Conservation (phyloP, 2,888 invertebrate genomes). For the Idaea biselata region DNA sequence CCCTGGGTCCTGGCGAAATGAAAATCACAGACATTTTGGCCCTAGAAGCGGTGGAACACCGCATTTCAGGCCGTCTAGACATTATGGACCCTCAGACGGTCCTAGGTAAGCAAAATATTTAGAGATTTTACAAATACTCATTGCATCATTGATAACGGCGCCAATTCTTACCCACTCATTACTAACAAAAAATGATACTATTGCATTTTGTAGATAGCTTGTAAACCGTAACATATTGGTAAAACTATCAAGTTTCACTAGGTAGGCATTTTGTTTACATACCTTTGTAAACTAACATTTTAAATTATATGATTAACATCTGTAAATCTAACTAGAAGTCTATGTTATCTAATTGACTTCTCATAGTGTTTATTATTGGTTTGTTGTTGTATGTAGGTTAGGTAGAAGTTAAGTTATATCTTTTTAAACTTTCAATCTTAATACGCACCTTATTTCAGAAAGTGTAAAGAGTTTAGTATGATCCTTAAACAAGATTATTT, state of each 20-base stretch:
- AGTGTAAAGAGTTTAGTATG: background rate
- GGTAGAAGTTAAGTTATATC: too few species aligned
- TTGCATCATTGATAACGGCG: constrained; percentile 48
- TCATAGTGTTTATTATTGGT: too few species aligned
- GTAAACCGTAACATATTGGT: constrained; percentile 1
- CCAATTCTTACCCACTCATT: constrained; percentile 30
- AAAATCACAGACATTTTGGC: constrained; percentile 65
- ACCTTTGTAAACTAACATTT: background rate
- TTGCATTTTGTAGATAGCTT: constrained; percentile 8
- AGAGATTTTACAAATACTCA: constrained; percentile 12
- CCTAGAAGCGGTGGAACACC: constrained; percentile 57
- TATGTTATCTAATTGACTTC: too few species aligned
- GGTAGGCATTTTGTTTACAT: background rate
- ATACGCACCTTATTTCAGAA: background rate
- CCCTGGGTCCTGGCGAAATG: constrained; percentile 69
- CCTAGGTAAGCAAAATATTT: constrained; percentile 45
- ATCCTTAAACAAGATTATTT: background rate
- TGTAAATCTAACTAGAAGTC: too few species aligned
- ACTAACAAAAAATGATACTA: constrained; percentile 3
- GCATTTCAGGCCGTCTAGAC: constrained; percentile 54
- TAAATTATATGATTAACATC: too few species aligned
- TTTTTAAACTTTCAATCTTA: background rate
- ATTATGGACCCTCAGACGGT: constrained; percentile 42
- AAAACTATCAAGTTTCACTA: background rate
- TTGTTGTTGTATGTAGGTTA: too few species aligned